Evolutionary conservation across 2,888 invertebrate species (phyloP), one percentile per base, ranked within the genome.

Genomic region (Idaea straminata): DNA sequence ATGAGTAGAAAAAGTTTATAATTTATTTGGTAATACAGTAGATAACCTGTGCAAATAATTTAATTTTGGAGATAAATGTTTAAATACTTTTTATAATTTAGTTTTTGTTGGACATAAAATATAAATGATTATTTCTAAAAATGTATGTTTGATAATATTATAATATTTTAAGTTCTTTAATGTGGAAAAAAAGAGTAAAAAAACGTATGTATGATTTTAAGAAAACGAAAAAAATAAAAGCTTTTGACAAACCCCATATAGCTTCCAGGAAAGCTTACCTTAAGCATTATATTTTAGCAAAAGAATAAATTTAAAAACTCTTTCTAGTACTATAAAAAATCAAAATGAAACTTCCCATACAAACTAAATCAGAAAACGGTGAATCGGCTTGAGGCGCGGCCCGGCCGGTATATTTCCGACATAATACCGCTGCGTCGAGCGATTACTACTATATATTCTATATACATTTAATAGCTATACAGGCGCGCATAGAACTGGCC

Each of bases 341-440:
- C 83, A 77, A 89, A 89, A 85, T 85, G 83, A 88, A 89, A 83
- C 85, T 91, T 84, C 84, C 87, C 92, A 92, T 92, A 92, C 91
- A 92, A 92, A 92, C 89, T 92, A 92, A 92, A 92, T 92, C 81
- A 82, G 78, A 76, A 88, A 91, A 87, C 83, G 77, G 87, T 87
- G 82, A 85, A 88, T 80, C 89, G 91, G 92, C 91, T 86, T 85
- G 86, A 89, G 89, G 86, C 92, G 89, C 87, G 86, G 84, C 82
- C 85, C 91, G 84, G 85, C 91, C 92, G 90, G 92, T 92, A 92
- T 92, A 92, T 92, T 92, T 92, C 92, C 92, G 92, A 92, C 92
- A 92, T 92, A 92, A 92, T 92, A 92, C 92, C 92, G 92, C 92
- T 92, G 92, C 92, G 92, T 92, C 92, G 92, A 92, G 92, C 92